Base-by-base conservation (phyloP, 2,113 vertebrate species). In the Eulacestoma nigropectus region DNA sequence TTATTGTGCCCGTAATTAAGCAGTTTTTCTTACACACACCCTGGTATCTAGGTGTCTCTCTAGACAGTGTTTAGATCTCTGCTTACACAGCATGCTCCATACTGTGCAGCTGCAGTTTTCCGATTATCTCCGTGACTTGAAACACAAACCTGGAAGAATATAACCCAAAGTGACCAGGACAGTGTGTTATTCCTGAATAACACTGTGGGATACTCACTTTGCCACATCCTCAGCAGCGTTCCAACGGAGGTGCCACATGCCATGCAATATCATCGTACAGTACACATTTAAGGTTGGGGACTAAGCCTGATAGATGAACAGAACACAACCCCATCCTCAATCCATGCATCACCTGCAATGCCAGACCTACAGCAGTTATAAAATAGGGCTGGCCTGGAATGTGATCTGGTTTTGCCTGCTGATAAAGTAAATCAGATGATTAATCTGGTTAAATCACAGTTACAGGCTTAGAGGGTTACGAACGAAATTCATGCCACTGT, bases 1-100 rank as follows among this genome's bases (percentile, higher is more conserved):
- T 52, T 95, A 68, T 57, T 84, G 59, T 94, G 63, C 21, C 89
- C 86, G 63, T 87, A 95, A 96, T 83, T 80, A 92, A 93, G 79
- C 73, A 92, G 65, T 64, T 82, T 65, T 63, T 93, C 74, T 75
- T 50, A 16, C 21, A 33, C 55, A 76, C 63, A 29, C 5, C 7
- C 41, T 6, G 21, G 35, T n/a, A 62, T 59, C 47, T 41, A 41
- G 35, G 17, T 80, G 46, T 78, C 77, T 89, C 47, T 78, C 25
- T 3, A 75, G 49, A 46, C 41, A 69, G 41, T 17, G 33, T 55
- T 92, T 26, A 76, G 13, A n/a, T 22, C 44, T 86, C 27, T 67
- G 62, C 41, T 89, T 52, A 55, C 63, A 79, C 41, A 83, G 19
- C 30, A 44, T 7, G 12, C 70, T 81, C 27, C 37, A 16, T 8